phyloP scores from a whole-genome alignment of 2,113 vertebrate genomes.

The Zapus hudsonius region DNA sequence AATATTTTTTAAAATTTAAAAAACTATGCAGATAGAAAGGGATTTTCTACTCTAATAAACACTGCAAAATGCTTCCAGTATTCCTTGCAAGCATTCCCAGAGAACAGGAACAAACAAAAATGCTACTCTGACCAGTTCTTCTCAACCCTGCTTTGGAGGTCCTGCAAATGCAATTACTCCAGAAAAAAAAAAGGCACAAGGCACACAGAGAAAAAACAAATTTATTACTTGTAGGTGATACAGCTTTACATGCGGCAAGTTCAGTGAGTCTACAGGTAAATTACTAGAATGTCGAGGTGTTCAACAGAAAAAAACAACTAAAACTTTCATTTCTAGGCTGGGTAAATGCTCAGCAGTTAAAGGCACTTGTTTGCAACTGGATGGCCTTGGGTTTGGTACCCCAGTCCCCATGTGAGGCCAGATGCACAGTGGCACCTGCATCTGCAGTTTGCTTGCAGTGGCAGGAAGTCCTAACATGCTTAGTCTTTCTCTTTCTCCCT shows the following conservation, averaged over 20 bases:
- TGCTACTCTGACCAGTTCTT: neutral
- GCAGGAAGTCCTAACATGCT: too few relatives aligned
- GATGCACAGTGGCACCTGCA: too few relatives aligned
- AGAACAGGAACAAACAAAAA: neutral
- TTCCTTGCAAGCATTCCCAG: neutral
- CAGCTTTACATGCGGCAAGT: neutral
- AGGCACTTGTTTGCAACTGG: too few relatives aligned
- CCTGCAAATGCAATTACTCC: neutral
- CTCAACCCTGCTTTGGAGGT: neutral
- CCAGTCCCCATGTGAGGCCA: too few relatives aligned
- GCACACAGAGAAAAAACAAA: neutral
- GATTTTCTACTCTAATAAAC: too few relatives aligned
- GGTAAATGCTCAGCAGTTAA: too few relatives aligned
- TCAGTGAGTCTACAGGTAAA: neutral
- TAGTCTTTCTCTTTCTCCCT: too few relatives aligned
- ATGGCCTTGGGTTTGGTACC: too few relatives aligned
- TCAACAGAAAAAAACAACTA: conserved; percentile 14
- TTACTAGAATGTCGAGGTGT: neutral
- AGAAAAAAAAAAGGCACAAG: neutral
- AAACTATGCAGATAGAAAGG: too few relatives aligned
- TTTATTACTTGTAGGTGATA: neutral
- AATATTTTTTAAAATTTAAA: too few relatives aligned
- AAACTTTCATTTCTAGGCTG: neutral
- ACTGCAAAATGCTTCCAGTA: neutral
- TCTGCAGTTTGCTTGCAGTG: too few relatives aligned